phyloP scores from a whole-genome alignment of 2,888 invertebrate species.

The Parnassius smintheus region DNA sequence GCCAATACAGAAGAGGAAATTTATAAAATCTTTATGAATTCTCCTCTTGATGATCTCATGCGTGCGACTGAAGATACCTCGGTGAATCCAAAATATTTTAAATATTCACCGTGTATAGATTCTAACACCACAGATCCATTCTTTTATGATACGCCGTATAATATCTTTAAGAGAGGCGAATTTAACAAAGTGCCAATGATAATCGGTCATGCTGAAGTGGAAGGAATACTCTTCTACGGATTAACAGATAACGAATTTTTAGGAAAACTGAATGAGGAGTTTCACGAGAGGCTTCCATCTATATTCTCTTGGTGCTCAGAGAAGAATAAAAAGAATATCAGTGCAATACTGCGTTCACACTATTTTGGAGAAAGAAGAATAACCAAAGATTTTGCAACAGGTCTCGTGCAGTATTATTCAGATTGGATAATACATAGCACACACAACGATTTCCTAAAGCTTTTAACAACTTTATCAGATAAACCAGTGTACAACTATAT shows the following conservation, averaged over 20 bases:
- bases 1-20: constrained; percentile 45
- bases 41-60: constrained; percentile 47
- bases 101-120: constrained; percentile 67
- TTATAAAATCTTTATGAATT: constrained; percentile 47
- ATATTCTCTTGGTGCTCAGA: constrained; percentile 61
- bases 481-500: constrained; percentile 61
- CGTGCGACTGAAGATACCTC: constrained; percentile 52
- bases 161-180: constrained; percentile 53
- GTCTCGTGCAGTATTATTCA: constrained; percentile 55
- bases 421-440: constrained; percentile 63
- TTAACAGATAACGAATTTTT: constrained; percentile 49
- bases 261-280: constrained; percentile 52
- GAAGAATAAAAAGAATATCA: constrained; percentile 48
- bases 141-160: constrained; percentile 62
- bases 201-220: constrained; percentile 54
- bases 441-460: constrained; percentile 50
- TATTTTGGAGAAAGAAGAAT: constrained; percentile 55
- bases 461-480: constrained; percentile 50
- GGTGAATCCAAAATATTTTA: constrained; percentile 58
- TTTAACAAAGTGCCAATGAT: constrained; percentile 67
- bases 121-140: constrained; percentile 54
- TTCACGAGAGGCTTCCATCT: constrained; percentile 58
- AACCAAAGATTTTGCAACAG: constrained; percentile 39
- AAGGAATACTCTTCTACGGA: constrained; percentile 66
- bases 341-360: constrained; percentile 48